These are phyloP conservation scores for Brachionus paranguensis DNA, from an alignment of 1,140 invertebrate genomes.

Conservation along the genomic window DNA sequence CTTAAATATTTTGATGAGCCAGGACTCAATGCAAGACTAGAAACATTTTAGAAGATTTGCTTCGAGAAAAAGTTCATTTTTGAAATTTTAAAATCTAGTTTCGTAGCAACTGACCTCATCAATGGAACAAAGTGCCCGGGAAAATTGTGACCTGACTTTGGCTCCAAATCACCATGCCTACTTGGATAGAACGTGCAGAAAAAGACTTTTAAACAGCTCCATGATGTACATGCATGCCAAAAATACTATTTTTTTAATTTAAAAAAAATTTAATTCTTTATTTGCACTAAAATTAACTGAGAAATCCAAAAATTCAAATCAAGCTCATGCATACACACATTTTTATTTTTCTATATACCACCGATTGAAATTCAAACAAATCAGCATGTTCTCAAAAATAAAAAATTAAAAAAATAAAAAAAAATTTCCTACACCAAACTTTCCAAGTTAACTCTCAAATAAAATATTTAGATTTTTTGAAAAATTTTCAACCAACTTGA, in stretches of 20 bases:
- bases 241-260: background rate
- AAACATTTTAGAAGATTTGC: no score
- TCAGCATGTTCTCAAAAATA: slow-evolving; percentile 4
- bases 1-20: no score
- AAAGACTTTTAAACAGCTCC: background rate
- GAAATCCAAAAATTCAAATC: background rate
- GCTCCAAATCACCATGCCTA: background rate
- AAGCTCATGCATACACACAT: background rate
- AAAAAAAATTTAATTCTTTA: background rate
- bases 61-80: no score
- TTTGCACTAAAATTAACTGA: background rate
- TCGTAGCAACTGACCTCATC: background rate
- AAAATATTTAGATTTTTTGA: background rate
- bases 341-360: background rate
- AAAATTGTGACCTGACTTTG: background rate
- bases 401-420: no score
- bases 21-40: no score
- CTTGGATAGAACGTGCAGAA: background rate
- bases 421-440: background rate
- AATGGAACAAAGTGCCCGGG: background rate
- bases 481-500: background rate
- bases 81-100: background rate
- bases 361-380: background rate
- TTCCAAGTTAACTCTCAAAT: background rate
- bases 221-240: background rate